phyloP scores from a whole-genome alignment of 2,113 vertebrate genomes.

The Microcebus murinus region DNA sequence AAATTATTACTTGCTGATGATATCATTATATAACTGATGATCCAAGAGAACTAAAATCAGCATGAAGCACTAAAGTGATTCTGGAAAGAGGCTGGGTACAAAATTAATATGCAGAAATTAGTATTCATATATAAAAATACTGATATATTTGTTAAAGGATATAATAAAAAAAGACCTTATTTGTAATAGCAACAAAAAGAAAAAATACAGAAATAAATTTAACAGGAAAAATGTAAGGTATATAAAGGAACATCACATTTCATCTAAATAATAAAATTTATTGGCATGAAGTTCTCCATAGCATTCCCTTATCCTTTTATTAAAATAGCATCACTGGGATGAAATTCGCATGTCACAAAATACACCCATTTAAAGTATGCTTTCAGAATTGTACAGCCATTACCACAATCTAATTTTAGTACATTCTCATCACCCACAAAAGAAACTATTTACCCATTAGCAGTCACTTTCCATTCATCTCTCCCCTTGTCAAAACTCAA shows the following conservation, averaged over 20 bases:
- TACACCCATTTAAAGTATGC: neutral
- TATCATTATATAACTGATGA: neutral
- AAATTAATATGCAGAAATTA: neutral
- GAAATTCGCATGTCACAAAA: neutral
- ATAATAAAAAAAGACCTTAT: neutral
- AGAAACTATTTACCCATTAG: neutral
- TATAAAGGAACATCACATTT: constrained; percentile 27
- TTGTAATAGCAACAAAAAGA: constrained; percentile 10
- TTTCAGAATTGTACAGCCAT: neutral
- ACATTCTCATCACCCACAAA: neutral
- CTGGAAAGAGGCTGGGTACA: neutral
- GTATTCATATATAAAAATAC: neutral
- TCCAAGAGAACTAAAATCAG: neutral
- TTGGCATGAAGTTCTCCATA: neutral
- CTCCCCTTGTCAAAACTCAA: neutral
- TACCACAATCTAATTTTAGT: neutral
- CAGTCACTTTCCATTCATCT: neutral
- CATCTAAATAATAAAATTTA: constrained; percentile 21
- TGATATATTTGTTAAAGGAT: neutral
- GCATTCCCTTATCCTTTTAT: neutral
- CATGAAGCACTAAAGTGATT: neutral
- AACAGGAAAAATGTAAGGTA: neutral
- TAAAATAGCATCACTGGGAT: neutral
- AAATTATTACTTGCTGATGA: neutral
- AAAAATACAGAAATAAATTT: neutral